A percentile compares a stretch with the other conserved stretches of the same genome.
Conservation (phyloP, 2,888 invertebrate genomes). For the Eupeodes latifasciatus region DNA sequence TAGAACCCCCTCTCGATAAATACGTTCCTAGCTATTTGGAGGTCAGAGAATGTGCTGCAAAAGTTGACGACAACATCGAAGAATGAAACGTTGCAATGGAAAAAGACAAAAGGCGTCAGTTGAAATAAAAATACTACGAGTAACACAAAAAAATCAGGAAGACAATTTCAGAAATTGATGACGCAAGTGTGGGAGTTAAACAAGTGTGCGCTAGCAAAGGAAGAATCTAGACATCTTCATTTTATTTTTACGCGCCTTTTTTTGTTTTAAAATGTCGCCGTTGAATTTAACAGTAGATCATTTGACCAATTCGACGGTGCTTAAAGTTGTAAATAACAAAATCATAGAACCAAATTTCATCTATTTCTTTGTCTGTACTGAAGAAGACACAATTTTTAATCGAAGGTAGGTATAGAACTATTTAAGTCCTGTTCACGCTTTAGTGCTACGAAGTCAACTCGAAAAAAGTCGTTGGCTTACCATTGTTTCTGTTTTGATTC, state of each 20-base stretch:
- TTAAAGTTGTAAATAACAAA: no score
- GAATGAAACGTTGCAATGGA: conserved; percentile 65
- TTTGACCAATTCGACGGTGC: no score
- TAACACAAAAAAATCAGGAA: conserved; percentile 16
- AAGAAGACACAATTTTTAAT: no score
- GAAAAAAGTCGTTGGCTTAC: no score
- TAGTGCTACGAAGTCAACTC: no score
- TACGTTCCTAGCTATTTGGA: conserved; percentile 38
- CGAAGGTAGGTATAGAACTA: no score
- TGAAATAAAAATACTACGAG: conserved; percentile 3
- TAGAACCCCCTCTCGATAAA: background rate
- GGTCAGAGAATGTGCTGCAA: conserved; percentile 63
- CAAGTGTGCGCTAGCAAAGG: conserved; percentile 17
- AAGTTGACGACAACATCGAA: conserved; percentile 63
- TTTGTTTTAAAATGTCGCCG: conserved; percentile 51
- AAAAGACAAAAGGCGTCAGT: conserved; percentile 53
- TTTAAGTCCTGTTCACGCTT: no score
- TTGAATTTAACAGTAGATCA: background rate
- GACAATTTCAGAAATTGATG: conserved; percentile 58
- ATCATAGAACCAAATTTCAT: no score
- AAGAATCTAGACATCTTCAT: conserved; percentile 65
- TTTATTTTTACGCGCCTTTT: conserved; percentile 69
- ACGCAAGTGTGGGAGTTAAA: conserved; percentile 38
- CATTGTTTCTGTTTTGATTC: no score
- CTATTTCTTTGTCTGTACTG: no score